phyloP scores from a whole-genome alignment of 2,113 vertebrate genomes.

The Sinocyclocheilus anophthalmus region DNA sequence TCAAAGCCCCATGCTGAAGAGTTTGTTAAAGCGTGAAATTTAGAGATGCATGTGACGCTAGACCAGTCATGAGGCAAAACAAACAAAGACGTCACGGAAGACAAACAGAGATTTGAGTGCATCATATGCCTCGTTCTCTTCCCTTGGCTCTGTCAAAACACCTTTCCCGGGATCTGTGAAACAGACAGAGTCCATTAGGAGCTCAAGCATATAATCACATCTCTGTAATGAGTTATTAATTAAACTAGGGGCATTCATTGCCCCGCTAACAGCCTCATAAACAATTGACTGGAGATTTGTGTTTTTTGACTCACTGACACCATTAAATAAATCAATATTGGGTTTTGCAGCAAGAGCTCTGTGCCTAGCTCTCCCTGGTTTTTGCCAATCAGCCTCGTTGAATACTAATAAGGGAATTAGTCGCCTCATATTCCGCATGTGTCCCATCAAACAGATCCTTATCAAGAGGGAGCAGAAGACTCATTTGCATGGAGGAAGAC shows the following conservation, averaged over 20 bases:
- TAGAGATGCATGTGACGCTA: conserved; percentile 31
- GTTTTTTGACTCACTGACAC: conserved; percentile 99
- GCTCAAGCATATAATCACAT: conserved; percentile 99
- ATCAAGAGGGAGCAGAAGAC: conserved; percentile 91
- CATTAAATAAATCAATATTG: conserved; percentile 99
- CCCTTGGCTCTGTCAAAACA: conserved; percentile 80
- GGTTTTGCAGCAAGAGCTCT: conserved; percentile 79
- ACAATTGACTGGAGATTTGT: conserved; percentile 99
- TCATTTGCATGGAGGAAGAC: conserved; percentile 99
- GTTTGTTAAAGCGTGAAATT: conserved; percentile 42
- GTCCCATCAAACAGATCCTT: conserved; percentile 99
- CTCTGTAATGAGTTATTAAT: conserved; percentile 99
- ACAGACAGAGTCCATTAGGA: conserved; percentile 89
- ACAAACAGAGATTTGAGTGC: conserved; percentile 64
- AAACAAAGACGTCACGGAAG: conserved; percentile 56
- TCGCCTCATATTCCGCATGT: conserved; percentile 95
- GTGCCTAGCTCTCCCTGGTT: conserved; percentile 89
- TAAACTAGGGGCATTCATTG: conserved; percentile 97
- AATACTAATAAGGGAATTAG: conserved; percentile 99
- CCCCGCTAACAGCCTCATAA: conserved; percentile 98
- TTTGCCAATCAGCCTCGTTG: conserved; percentile 94
- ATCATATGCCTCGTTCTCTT: conserved; percentile 75
- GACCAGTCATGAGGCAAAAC: conserved; percentile 51
- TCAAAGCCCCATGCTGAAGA: conserved; percentile 14
- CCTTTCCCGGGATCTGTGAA: conserved; percentile 83